A percentile compares a stretch with the other conserved stretches of the same genome.
phyloP scores from a whole-genome alignment of 2,797 vertebrate genomes.

The Ctenopoma multispine region DNA sequence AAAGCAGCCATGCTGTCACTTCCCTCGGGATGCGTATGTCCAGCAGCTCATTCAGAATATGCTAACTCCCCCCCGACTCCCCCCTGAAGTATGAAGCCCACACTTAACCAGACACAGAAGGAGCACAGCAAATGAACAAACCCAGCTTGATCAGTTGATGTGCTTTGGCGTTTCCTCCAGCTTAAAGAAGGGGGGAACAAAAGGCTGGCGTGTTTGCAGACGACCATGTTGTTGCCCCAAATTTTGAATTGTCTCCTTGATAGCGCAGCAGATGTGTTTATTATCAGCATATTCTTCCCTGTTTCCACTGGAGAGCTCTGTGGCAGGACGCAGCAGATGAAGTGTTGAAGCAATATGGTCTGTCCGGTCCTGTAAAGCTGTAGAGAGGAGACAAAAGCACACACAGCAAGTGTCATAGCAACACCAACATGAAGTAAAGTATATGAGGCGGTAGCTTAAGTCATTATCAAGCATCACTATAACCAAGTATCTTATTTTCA shows the following conservation, averaged over 20 bases:
- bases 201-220: conserved; percentile 22
- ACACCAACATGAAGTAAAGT: background rate
- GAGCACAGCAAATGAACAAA: conserved; percentile 63
- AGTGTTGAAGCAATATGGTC: conserved; percentile 54
- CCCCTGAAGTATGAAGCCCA: conserved; percentile 61
- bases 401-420: background rate
- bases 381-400: conserved; percentile 8
- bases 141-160: conserved; percentile 44
- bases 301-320: conserved; percentile 15
- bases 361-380: conserved; percentile 40
- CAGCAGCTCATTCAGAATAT: conserved; percentile 56
- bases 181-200: conserved; percentile 16
- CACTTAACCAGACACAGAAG: conserved; percentile 59
- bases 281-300: conserved; percentile 43
- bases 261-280: conserved; percentile 36
- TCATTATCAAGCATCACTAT: background rate
- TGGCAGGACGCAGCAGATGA: conserved; percentile 48
- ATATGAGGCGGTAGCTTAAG: background rate
- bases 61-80: conserved; percentile 26
- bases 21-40: conserved; percentile 39
- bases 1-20: conserved; percentile 62
- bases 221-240: conserved; percentile 36
- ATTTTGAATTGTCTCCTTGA: conserved; percentile 21
- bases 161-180: conserved; percentile 23
- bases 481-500: background rate